These are phyloP conservation scores for Rhombomys opimus DNA, from an alignment of 2,113 vertebrate species.

Conservation along the genomic window DNA sequence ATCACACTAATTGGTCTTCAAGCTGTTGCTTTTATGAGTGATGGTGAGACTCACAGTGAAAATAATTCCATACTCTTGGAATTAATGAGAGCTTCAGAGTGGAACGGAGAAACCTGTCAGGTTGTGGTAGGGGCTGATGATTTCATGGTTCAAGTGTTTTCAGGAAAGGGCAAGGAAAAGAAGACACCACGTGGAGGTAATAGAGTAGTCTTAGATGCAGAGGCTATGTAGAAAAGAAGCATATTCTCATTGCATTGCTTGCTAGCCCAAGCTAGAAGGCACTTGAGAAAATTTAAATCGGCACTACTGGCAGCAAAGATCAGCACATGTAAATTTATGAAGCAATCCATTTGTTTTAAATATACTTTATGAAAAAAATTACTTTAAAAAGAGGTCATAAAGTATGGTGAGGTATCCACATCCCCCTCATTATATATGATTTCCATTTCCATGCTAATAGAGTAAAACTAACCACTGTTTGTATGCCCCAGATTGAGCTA, in stretches of 20 bases:
- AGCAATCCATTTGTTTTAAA: background rate
- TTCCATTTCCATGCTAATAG: conserved; percentile 3
- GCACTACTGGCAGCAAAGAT: conserved; percentile 56
- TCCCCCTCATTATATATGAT: background rate
- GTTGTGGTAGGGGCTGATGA: background rate
- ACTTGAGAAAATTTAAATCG: conserved; percentile 61
- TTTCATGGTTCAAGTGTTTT: background rate
- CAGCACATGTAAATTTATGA: conserved; percentile 7
- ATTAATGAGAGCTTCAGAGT: conserved; percentile 37
- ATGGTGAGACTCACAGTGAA: background rate
- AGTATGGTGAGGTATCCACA: conserved; percentile 46
- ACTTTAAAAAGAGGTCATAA: conserved; percentile 57
- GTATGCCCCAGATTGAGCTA: background rate
- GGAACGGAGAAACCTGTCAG: background rate
- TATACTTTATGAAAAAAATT: background rate
- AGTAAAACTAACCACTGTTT: background rate
- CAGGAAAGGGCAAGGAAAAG: background rate
- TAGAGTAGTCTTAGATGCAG: background rate
- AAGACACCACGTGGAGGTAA: background rate
- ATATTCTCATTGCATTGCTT: conserved; percentile 41
- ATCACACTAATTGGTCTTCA: background rate
- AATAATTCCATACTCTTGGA: background rate
- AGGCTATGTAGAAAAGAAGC: conserved; percentile 48
- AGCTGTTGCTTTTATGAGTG: conserved; percentile 19
- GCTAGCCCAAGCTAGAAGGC: conserved; percentile 34